Conservation (phyloP, 1,140 invertebrate species). For the Tyrophagus putrescentiae region DNA sequence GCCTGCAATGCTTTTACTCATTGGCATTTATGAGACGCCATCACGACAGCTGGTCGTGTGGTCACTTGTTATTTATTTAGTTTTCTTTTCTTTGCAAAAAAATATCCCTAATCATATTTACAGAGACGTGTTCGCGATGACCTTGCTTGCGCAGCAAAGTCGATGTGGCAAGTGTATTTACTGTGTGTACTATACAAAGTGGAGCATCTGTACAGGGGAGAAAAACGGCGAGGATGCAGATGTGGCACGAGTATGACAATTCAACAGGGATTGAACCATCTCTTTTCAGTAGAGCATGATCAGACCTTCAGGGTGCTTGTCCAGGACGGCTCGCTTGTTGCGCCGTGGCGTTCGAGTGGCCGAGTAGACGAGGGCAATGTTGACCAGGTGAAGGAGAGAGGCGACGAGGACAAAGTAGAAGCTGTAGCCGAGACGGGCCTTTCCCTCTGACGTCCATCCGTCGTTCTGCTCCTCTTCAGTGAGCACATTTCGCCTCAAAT, state of each 20-base stretch:
- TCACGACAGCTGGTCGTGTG: too few species aligned
- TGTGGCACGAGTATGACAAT: background rate
- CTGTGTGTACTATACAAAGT: too few species aligned
- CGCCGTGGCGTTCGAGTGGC: constrained; percentile 47
- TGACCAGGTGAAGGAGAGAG: constrained; percentile 50
- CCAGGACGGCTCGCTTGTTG: constrained; percentile 27
- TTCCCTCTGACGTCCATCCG: constrained; percentile 53
- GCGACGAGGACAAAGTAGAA: constrained; percentile 64
- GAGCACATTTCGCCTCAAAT: constrained; percentile 58
- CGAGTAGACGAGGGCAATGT: constrained; percentile 55
- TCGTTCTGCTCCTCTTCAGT: constrained; percentile 53
- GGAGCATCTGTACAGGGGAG: too few species aligned
- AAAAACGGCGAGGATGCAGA: background rate
- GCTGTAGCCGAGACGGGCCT: constrained; percentile 54
- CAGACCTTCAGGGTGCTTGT: constrained; percentile 64
- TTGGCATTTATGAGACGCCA: too few species aligned
- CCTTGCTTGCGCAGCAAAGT: too few species aligned
- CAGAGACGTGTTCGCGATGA: too few species aligned
- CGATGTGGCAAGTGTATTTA: too few species aligned
- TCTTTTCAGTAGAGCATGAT: constrained; percentile 58
- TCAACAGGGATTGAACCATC: background rate
- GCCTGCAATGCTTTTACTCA: too few species aligned
- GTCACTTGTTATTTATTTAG: too few species aligned
- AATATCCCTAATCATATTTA: too few species aligned
- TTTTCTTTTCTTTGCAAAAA: too few species aligned